Conservation (phyloP, 2,888 invertebrate species). For the Drepanosiphum platanoidis region DNA sequence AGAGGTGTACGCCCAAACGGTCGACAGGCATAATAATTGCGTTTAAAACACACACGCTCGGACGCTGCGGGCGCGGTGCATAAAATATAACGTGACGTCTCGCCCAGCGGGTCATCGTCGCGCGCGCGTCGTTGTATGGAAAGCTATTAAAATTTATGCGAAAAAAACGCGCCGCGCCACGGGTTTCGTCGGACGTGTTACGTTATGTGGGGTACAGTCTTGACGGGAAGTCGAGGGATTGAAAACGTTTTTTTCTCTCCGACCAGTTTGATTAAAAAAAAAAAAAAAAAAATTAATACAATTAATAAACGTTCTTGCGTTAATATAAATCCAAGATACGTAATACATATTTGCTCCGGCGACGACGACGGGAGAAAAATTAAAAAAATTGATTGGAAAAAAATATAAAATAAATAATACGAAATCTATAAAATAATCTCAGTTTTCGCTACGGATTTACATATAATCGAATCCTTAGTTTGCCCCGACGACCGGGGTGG, state of each 20-base stretch:
- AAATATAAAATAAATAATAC: too few species aligned
- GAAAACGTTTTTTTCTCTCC: not conserved
- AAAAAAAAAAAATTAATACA: too few species aligned
- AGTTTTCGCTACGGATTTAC: not conserved
- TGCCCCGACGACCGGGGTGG: too few species aligned
- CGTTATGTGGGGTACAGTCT: not conserved
- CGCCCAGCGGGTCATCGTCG: not conserved
- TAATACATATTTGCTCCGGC: too few species aligned
- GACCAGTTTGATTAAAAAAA: constrained; percentile 30
- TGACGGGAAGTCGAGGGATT: not conserved
- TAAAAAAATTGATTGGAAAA: not conserved
- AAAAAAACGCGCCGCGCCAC: not conserved
- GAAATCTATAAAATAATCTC: not conserved
- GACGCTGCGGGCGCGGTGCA: not conserved
- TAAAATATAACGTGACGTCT: not conserved
- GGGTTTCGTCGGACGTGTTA: not conserved
- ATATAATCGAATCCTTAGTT: not conserved
- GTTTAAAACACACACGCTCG: not conserved
- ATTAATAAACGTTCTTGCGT: constrained; percentile 20
- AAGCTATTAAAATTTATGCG: not conserved
- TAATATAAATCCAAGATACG: constrained; percentile 22
- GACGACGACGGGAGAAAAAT: not conserved
- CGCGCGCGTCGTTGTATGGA: not conserved
- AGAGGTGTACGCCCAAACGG: not conserved
- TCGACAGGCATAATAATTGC: not conserved